A percentile compares a stretch with the other conserved stretches of the same genome.
Conservation (phyloP, 2,113 vertebrate species). For the Spea bombifrons region DNA sequence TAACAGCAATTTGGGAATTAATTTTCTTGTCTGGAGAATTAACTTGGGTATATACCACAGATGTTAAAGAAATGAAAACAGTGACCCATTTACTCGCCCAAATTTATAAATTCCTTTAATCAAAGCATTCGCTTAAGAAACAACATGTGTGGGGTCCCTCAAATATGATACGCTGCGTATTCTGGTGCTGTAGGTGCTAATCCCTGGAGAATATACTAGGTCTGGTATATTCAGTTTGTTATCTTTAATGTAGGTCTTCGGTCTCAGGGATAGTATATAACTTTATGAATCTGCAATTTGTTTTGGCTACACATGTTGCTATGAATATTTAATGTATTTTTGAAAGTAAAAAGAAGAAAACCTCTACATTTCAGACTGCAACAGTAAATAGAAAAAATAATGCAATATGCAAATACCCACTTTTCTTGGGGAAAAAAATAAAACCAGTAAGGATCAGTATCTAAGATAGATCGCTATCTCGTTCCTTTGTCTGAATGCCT, state of each 20-base stretch:
- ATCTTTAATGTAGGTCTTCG: constrained; percentile 1
- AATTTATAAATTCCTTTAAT: constrained; percentile 48
- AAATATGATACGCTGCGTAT: constrained; percentile 43
- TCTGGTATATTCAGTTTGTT: not conserved
- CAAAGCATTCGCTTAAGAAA: constrained; percentile 49
- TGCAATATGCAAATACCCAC: constrained; percentile 17
- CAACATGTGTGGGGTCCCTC: constrained; percentile 44
- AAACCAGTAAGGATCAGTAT: not conserved
- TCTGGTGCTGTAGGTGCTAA: not conserved
- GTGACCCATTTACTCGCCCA: constrained; percentile 75
- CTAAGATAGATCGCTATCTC: not conserved
- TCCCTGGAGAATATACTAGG: not conserved
- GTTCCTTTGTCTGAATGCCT: not conserved
- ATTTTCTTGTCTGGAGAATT: constrained; percentile 78
- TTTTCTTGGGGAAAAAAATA: not conserved
- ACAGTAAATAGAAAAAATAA: not conserved
- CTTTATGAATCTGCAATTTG: constrained; percentile 10
- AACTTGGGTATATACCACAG: constrained; percentile 80
- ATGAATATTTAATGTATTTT: constrained; percentile 5
- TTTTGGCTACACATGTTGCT: constrained; percentile 5
- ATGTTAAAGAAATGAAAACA: constrained; percentile 74
- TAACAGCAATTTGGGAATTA: constrained; percentile 83
- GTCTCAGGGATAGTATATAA: constrained; percentile 13
- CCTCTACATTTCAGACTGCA: not conserved
- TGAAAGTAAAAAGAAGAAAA: constrained; percentile 5